phyloP scores from a whole-genome alignment of 2,113 vertebrate genomes.

The Calypte anna region DNA sequence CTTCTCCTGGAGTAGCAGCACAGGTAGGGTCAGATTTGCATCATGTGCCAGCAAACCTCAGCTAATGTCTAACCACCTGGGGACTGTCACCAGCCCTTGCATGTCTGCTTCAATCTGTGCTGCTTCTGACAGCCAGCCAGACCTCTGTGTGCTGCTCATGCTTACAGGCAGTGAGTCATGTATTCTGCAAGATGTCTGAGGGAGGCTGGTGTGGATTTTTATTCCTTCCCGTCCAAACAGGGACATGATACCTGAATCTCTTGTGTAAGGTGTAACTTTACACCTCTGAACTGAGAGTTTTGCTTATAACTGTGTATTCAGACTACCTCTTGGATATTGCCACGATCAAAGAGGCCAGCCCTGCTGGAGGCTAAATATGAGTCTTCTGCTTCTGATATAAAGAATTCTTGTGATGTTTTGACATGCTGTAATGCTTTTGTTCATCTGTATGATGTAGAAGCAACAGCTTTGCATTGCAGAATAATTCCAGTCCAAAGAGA shows the following conservation, averaged over 20 bases:
- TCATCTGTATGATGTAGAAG: slow-evolving; percentile 26
- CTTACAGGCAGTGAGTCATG: not conserved
- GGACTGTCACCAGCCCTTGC: not conserved
- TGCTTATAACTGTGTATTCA: slow-evolving; percentile 1
- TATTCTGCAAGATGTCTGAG: not conserved
- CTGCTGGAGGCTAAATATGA: slow-evolving; percentile 60
- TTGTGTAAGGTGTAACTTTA: slow-evolving; percentile 14
- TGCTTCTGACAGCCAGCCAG: not conserved
- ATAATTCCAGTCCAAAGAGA: slow-evolving; percentile 34
- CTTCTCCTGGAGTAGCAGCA: not conserved
- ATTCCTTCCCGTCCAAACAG: not conserved
- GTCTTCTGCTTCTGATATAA: slow-evolving; percentile 6
- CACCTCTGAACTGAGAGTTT: slow-evolving; percentile 32
- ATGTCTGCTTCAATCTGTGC: not conserved
- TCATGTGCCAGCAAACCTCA: not conserved
- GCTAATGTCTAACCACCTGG: not conserved
- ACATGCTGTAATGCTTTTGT: slow-evolving; percentile 56
- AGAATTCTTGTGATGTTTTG: slow-evolving; percentile 51
- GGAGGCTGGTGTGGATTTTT: not conserved
- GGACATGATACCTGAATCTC: not conserved
- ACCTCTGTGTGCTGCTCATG: fast-evolving
- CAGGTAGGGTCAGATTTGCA: not conserved
- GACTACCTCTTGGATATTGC: not conserved
- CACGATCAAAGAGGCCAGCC: slow-evolving; percentile 41
- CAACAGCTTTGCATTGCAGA: slow-evolving; percentile 40